Percentiles rank a stretch among this genome's conserved stretches.
These are phyloP conservation scores for Ypsolopha scabrella DNA, from an alignment of 2,888 invertebrate genomes.

Conservation along the genomic window DNA sequence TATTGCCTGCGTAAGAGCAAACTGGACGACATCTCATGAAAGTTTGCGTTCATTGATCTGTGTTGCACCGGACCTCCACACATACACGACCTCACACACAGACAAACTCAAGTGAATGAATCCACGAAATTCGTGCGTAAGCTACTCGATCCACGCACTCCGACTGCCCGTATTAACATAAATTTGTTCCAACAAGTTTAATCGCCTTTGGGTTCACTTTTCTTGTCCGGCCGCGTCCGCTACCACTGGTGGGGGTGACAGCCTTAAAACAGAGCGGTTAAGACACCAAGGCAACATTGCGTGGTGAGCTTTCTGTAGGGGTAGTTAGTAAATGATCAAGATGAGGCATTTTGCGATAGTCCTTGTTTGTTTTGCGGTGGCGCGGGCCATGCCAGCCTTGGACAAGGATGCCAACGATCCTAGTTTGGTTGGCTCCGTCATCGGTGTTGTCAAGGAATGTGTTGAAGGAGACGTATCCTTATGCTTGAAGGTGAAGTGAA, in stretches of 20 bases:
- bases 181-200: slow-evolving; percentile 55
- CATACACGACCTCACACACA: slow-evolving; percentile 4
- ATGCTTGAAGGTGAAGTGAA: slow-evolving; percentile 75
- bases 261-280: slow-evolving; percentile 59
- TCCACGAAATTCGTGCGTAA: not conserved
- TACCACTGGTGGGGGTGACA: slow-evolving; percentile 51
- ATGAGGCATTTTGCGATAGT: slow-evolving; percentile 60
- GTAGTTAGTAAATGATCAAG: slow-evolving; percentile 33
- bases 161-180: slow-evolving; percentile 42
- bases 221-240: slow-evolving; percentile 34
- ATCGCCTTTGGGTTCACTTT: slow-evolving; percentile 59
- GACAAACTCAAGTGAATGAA: not conserved
- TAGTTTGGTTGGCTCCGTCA: slow-evolving; percentile 52
- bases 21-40: not conserved
- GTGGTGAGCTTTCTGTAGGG: slow-evolving; percentile 56
- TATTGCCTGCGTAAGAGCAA: too few relatives aligned
- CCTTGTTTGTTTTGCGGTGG: slow-evolving; percentile 62
- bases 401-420: slow-evolving; percentile 67
- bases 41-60: not conserved
- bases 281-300: slow-evolving; percentile 54
- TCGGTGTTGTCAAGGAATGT: slow-evolving; percentile 78
- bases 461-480: slow-evolving; percentile 76
- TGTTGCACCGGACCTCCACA: not conserved
- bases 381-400: slow-evolving; percentile 57
- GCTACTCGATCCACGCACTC: slow-evolving; percentile 24